Evolutionary conservation across 1,140 invertebrate species (phyloP), one percentile per base, ranked within the genome.

Genomic region (Cotesia glomerata): DNA sequence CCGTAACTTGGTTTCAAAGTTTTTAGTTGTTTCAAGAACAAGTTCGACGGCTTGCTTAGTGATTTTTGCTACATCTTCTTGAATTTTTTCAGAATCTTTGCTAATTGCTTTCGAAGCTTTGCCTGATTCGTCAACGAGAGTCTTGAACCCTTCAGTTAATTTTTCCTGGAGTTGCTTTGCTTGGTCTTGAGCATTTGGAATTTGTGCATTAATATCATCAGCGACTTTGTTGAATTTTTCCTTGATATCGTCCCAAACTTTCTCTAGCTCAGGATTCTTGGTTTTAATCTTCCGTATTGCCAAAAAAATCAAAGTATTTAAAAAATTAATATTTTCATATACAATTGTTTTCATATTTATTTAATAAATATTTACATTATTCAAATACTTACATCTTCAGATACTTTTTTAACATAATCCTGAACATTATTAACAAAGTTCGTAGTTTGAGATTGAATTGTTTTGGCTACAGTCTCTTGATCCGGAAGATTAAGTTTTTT

Each of bases 21-120:
- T 82, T 8, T 82, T 71, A 0, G 81, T 76, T 0, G 82, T 79
- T 16, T 84, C 58, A 2, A 83, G 76, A 3, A 80, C 82, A 34
- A 84, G 74, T 9, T 83, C 80, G 18, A 84, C 75, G 4, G 79
- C 79, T n/a, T 82, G 74, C 69, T 84, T 85, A 1, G 82, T 79
- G n/a, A 83, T 77, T 9, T 81, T 80, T 8, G 79, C 77, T n/a
- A 85, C 52, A 4, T 79, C 80, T 32, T 83, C 82, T 34, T 80
- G 79, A 0, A 84, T 73, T 49, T 78, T 78, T 7, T 58, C 79
- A 0, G 82, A 78, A 58, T 83, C 81, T n/a, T 79, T 59, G 8
- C 61, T 75, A 49, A 84, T 39, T 9, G 74, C 58, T 39, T 83
- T 80, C 0, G 75, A 78, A 4, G 76, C 74, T 3, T 77, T 83